Conservation (phyloP, 1,140 invertebrate genomes). For the Lepidotrigona ventralis region DNA sequence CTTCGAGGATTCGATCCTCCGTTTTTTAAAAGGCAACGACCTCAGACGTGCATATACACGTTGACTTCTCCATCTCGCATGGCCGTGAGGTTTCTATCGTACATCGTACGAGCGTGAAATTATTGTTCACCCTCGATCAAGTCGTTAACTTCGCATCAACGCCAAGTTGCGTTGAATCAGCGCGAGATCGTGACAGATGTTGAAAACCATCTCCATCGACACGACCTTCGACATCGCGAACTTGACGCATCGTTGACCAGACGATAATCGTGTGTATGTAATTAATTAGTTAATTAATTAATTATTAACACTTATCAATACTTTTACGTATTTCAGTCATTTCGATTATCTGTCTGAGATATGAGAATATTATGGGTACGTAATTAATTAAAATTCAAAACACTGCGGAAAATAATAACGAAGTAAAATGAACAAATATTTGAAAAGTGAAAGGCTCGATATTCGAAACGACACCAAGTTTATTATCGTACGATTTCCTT, state of each 20-base stretch:
- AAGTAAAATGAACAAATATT: no score
- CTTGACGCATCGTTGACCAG: neutral
- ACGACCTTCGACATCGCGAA: neutral
- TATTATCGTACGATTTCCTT: no score
- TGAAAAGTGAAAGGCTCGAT: no score
- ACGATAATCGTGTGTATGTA: neutral
- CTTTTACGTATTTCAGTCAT: no score
- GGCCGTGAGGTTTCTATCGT: constrained; percentile 2
- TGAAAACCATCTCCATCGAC: neutral
- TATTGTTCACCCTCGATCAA: constrained; percentile 8
- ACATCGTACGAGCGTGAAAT: constrained; percentile 5
- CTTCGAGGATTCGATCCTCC: neutral
- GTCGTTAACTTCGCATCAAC: constrained; percentile 11
- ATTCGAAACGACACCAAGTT: no score
- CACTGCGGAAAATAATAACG: no score
- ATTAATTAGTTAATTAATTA: no score
- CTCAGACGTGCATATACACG: neutral
- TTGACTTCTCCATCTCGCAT: neutral
- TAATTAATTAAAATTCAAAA: no score
- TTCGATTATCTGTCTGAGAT: no score
- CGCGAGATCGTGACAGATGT: constrained; percentile 2
- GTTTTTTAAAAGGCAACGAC: constrained; percentile 21
- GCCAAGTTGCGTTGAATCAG: neutral
- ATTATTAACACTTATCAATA: no score
- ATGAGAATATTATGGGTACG: no score